A percentile compares a stretch with the other conserved stretches of the same genome.
phyloP scores from a whole-genome alignment of 2,888 invertebrate genomes.

The Agrilus mali region DNA sequence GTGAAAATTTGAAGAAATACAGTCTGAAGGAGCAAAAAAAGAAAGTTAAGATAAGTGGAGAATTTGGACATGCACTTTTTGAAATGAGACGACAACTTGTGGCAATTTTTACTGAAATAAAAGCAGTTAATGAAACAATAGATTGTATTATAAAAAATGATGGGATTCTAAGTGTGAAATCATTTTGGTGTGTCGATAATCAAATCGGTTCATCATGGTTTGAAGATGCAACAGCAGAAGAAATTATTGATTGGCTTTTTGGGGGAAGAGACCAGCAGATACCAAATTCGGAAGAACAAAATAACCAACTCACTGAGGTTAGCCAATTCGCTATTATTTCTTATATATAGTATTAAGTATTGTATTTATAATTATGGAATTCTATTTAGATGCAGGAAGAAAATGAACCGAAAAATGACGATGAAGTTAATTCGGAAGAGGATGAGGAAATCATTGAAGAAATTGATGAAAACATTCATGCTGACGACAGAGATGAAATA shows the following conservation, averaged over 20 bases:
- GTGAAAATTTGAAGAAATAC: constrained; percentile 39
- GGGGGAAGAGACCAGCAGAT: constrained; percentile 4
- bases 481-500: too few species aligned
- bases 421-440: too few species aligned
- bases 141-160: too few species aligned
- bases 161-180: too few species aligned
- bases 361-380: too few species aligned
- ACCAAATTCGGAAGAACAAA: background rate
- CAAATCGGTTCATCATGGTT: constrained; percentile 24
- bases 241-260: constrained; percentile 19
- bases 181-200: too few species aligned
- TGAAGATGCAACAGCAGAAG: constrained; percentile 9
- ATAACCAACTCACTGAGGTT: background rate
- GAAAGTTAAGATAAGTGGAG: background rate
- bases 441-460: too few species aligned
- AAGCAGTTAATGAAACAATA: too few species aligned
- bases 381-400: too few species aligned
- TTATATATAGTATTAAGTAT: too few species aligned
- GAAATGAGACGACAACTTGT: background rate
- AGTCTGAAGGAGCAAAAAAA: constrained; percentile 32
- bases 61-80: background rate
- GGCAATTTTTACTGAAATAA: background rate
- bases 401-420: too few species aligned
- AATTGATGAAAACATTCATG: too few species aligned
- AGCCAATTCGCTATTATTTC: background rate